Conservation (phyloP, 2,797 vertebrate genomes). For the Triplophysa yarkandensis region DNA sequence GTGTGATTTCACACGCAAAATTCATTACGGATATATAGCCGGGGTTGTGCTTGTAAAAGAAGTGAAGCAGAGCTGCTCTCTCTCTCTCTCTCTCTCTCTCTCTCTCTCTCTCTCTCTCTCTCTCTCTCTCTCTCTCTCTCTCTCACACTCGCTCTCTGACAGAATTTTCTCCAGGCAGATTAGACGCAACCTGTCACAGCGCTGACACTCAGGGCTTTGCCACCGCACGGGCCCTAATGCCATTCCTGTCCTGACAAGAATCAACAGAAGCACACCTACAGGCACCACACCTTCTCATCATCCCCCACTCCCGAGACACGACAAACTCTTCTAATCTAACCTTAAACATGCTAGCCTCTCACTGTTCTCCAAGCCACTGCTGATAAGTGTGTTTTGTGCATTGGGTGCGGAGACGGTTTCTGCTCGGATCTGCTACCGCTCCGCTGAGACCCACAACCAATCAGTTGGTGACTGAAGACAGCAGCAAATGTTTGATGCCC, state of each 20-base stretch:
- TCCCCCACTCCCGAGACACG: constrained; percentile 27
- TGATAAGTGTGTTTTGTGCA: constrained; percentile 40
- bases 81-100: background rate
- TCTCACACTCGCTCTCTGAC: constrained; percentile 58
- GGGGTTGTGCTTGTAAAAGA: background rate
- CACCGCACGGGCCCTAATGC: constrained; percentile 80
- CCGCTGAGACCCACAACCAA: constrained; percentile 55
- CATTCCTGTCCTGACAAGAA: constrained; percentile 94
- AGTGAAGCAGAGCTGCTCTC: background rate
- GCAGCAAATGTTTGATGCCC: constrained; percentile 44
- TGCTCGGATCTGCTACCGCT: constrained; percentile 43
- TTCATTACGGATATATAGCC: constrained; percentile 1
- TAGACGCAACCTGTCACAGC: constrained; percentile 86
- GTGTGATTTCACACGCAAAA: background rate
- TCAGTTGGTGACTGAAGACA: constrained; percentile 56
- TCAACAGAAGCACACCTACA: constrained; percentile 83
- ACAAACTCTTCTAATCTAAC: constrained; percentile 31
- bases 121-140: background rate
- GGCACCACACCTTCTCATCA: constrained; percentile 71
- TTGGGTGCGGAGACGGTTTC: constrained; percentile 36
- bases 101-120: constrained; percentile 20
- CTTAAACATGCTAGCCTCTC: constrained; percentile 23
- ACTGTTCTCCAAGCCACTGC: constrained; percentile 22
- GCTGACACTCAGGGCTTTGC: constrained; percentile 74
- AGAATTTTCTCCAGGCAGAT: constrained; percentile 73